Evolutionary conservation across 1,140 invertebrate species (phyloP).

Genomic region (Diabrotica virgifera): DNA sequence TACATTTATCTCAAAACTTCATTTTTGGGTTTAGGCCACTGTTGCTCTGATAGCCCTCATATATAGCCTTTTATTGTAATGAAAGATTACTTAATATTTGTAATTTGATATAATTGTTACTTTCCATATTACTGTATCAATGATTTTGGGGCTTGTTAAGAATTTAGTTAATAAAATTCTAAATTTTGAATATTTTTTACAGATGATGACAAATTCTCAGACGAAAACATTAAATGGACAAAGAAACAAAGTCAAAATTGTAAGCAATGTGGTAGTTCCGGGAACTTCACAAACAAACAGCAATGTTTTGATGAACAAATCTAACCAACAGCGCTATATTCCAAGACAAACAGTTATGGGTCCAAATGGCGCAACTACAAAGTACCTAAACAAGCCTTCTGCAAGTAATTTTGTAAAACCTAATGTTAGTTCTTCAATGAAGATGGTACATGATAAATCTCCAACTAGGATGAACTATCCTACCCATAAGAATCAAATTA

Average conservation of each 20-base stretch:
- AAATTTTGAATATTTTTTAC: background rate
- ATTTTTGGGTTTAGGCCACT: too few species aligned
- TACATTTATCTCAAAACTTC: too few species aligned
- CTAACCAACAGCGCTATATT: constrained; percentile 19
- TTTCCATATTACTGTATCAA: too few species aligned
- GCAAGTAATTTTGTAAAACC: constrained; percentile 27
- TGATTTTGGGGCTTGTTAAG: background rate
- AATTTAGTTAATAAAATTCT: too few species aligned
- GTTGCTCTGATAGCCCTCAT: too few species aligned
- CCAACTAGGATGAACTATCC: constrained; percentile 31
- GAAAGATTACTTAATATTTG: too few species aligned
- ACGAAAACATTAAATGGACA: constrained; percentile 44
- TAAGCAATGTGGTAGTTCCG: constrained; percentile 43
- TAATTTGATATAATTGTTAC: too few species aligned
- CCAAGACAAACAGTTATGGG: constrained; percentile 32
- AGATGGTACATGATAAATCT: constrained; percentile 19
- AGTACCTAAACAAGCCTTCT: constrained; percentile 32
- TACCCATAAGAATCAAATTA: constrained; percentile 40
- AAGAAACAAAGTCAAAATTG: constrained; percentile 45
- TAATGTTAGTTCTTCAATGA: constrained; percentile 19
- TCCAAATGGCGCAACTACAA: constrained; percentile 26
- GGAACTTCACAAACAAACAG: constrained; percentile 31
- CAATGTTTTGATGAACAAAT: constrained; percentile 40
- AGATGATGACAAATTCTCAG: constrained; percentile 6
- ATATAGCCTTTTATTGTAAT: too few species aligned